Conservation (phyloP, 2,797 vertebrate genomes). For the Natrix natrix region DNA sequence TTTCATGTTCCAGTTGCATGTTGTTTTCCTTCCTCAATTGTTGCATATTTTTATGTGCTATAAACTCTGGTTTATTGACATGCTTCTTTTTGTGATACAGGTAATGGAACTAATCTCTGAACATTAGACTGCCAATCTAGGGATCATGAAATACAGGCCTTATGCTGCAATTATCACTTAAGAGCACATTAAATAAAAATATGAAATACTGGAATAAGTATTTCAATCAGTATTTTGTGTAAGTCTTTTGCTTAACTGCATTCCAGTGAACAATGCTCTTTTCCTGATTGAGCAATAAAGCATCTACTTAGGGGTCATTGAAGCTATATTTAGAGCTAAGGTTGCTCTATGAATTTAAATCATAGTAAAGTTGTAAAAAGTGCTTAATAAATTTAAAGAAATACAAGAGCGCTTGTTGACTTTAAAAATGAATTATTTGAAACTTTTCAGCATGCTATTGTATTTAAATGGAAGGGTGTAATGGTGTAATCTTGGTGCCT, state of each 20-base stretch:
- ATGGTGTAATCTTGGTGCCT: background rate
- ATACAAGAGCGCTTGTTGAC: background rate
- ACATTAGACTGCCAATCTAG: background rate
- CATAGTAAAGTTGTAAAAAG: background rate
- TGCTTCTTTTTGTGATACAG: background rate
- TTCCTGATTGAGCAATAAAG: conserved; percentile 35
- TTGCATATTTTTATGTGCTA: background rate
- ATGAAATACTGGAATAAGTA: background rate
- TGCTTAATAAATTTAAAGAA: background rate
- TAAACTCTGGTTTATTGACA: background rate
- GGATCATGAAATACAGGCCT: background rate
- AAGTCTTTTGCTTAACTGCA: background rate
- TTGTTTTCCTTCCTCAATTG: background rate
- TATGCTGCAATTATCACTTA: background rate
- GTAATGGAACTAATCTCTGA: background rate
- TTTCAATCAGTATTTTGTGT: background rate
- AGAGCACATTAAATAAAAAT: background rate
- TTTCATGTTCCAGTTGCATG: background rate
- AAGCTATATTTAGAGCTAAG: conserved; percentile 4
- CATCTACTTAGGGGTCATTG: conserved; percentile 42
- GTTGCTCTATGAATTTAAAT: background rate
- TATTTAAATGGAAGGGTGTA: background rate
- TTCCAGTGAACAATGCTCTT: conserved; percentile 37
- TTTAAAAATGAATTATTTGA: background rate
- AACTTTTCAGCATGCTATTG: background rate